Evolutionary conservation across 2,888 invertebrate species (phyloP), one percentile per base, ranked within the genome.

Genomic region (Latrodectus hesperus): DNA sequence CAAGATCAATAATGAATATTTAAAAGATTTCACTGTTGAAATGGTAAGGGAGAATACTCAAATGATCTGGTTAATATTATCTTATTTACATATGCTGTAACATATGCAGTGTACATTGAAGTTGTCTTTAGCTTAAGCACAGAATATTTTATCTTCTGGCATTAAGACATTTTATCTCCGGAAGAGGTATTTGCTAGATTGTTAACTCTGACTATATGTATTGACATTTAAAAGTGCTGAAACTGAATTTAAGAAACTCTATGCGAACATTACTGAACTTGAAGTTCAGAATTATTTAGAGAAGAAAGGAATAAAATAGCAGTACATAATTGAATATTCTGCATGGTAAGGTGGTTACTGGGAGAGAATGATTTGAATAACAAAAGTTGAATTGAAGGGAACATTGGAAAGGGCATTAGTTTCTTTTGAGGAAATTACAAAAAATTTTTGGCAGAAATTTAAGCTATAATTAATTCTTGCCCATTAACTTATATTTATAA

Each of bases 311-410:
- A 60, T 75, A 17, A 60, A 38, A 51, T 77, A 51, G 17, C 17
- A 49, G 10, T 77, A 67, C 67, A 77, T 77, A n/a, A n/a, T 17
- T 51, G 17, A 65, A 51, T n/a, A 17, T 67, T 49, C 77, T n/a
- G 77, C 77, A 11, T 77, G 64, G 75, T 77, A 51, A 65, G 77
- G 77, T 16, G 77, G 49, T 51, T 67, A 67, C 52, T 77, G 49
- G 67, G 77, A 75, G 49, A 55, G 55, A 64, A 55, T 75, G 11
- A 64, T 75, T 16, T 17, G 22, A 60, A 60, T 75, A 16, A 64
- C 38, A 60, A 75, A 75, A 75, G 55, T 22, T 22, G 55, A 10
- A 60, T 16, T 75, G 17, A 75, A 22, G 9, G 22, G 14, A 38
- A 9, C 26, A 1, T 17, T 76, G 0, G 6, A 4, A 9, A 6